phyloP scores from a whole-genome alignment of 1,140 invertebrate species.

The Pogonognathellus flavescens region DNA sequence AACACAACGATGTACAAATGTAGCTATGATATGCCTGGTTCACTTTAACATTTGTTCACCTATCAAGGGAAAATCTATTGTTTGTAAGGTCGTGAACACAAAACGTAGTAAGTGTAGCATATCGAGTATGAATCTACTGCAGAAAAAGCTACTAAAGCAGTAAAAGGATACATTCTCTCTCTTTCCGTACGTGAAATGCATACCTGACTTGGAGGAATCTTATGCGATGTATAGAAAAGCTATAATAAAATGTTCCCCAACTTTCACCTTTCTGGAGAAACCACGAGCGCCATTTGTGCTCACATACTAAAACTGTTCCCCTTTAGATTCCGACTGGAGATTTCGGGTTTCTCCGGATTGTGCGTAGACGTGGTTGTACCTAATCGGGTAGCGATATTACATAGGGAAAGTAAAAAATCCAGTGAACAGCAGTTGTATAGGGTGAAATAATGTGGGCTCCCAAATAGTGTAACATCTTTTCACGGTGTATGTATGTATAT shows the following conservation, averaged over 20 bases:
- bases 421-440: background rate
- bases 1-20: too few relatives aligned
- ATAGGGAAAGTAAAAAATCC: background rate
- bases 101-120: too few relatives aligned
- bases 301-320: background rate
- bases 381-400: background rate
- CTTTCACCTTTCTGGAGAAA: constrained; percentile 1
- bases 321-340: background rate
- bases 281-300: constrained; percentile 13
- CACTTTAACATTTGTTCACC: too few relatives aligned
- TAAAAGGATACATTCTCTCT: background rate
- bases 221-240: background rate
- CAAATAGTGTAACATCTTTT: background rate
- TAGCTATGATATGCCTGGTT: too few relatives aligned
- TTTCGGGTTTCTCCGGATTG: constrained; percentile 22
- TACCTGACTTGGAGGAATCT: background rate
- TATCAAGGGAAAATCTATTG: too few relatives aligned
- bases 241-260: background rate
- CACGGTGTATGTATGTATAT: background rate
- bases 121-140: background rate
- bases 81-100: too few relatives aligned
- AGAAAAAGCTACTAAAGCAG: background rate
- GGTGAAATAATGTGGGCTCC: background rate
- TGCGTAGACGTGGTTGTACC: constrained; percentile 21
- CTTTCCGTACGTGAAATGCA: background rate